phyloP scores from a whole-genome alignment of 2,888 invertebrate species.

The Hyposoter dolosus region DNA sequence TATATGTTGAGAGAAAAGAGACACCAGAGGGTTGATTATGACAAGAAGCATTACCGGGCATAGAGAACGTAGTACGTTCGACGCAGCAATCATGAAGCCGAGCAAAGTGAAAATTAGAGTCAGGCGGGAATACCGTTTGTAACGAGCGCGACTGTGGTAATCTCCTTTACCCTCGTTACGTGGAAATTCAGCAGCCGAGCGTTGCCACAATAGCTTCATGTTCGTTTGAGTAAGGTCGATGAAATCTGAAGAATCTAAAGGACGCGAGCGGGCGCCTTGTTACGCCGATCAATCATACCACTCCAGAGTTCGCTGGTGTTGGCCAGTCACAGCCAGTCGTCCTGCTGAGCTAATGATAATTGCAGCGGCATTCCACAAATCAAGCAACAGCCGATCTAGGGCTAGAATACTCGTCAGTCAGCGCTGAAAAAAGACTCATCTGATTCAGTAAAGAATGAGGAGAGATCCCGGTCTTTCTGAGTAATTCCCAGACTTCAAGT shows the following conservation, averaged over 20 bases:
- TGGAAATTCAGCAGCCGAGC: constrained; percentile 30
- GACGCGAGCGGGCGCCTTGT: constrained; percentile 38
- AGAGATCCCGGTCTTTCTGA: neutral
- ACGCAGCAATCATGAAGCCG: constrained; percentile 15
- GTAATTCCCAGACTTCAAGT: constrained; percentile 9
- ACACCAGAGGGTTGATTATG: constrained; percentile 35
- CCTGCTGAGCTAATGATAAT: constrained; percentile 67
- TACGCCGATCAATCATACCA: constrained; percentile 67
- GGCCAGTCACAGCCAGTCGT: constrained; percentile 55
- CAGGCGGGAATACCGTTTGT: constrained; percentile 52
- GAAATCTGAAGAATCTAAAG: constrained; percentile 36
- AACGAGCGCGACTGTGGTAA: constrained; percentile 62
- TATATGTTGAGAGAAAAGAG: constrained; percentile 24
- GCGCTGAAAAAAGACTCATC: constrained; percentile 33
- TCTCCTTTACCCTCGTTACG: constrained; percentile 64
- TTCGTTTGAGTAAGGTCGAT: constrained; percentile 34
- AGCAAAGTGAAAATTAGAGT: constrained; percentile 53
- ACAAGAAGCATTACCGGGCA: constrained; percentile 45
- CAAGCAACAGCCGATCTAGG: constrained; percentile 40
- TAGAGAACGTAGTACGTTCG: neutral
- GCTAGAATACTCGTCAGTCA: constrained; percentile 42
- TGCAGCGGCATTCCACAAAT: constrained; percentile 73
- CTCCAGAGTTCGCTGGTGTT: constrained; percentile 54
- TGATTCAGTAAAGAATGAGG: neutral
- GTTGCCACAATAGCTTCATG: constrained; percentile 7